phyloP scores from a whole-genome alignment of 2,113 vertebrate genomes.

The Solea solea region DNA sequence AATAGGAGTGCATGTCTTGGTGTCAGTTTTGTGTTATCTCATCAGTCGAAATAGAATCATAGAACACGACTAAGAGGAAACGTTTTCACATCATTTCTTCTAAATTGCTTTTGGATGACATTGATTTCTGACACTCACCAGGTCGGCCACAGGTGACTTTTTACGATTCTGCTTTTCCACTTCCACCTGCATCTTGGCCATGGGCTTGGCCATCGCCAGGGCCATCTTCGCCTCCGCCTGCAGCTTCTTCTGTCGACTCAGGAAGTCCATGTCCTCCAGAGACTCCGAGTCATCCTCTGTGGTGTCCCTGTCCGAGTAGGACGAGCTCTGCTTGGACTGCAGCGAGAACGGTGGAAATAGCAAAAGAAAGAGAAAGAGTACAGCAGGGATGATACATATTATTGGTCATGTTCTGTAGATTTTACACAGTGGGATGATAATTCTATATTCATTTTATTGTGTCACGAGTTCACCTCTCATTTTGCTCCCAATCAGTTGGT shows the following conservation, averaged over 20 bases:
- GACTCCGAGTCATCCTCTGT: slow-evolving; percentile 97
- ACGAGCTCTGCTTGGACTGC: slow-evolving; percentile 98
- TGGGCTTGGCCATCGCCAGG: slow-evolving; percentile 97
- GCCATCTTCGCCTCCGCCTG: slow-evolving; percentile 98
- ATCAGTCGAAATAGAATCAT: background rate
- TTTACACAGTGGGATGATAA: slow-evolving; percentile 13
- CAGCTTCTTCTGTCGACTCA: slow-evolving; percentile 96
- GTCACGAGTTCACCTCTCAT: slow-evolving; percentile 46
- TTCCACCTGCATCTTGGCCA: slow-evolving; percentile 99
- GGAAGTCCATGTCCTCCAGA: slow-evolving; percentile 97
- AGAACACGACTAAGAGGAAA: background rate
- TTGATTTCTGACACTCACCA: slow-evolving; percentile 81
- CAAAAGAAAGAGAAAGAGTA: background rate
- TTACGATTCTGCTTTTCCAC: slow-evolving; percentile 99
- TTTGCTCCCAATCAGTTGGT: slow-evolving; percentile 35
- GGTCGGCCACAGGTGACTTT: slow-evolving; percentile 96
- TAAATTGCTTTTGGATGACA: background rate
- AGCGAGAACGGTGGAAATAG: background rate
- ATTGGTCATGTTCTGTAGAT: background rate
- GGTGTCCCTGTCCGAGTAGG: slow-evolving; percentile 97
- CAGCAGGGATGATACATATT: background rate
- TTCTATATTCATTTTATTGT: background rate
- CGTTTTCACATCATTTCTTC: background rate
- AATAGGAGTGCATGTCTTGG: too few relatives aligned
- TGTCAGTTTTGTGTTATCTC: background rate